These are phyloP conservation scores for Leucozona laternaria DNA, from an alignment of 2,888 invertebrate genomes.

Conservation along the genomic window DNA sequence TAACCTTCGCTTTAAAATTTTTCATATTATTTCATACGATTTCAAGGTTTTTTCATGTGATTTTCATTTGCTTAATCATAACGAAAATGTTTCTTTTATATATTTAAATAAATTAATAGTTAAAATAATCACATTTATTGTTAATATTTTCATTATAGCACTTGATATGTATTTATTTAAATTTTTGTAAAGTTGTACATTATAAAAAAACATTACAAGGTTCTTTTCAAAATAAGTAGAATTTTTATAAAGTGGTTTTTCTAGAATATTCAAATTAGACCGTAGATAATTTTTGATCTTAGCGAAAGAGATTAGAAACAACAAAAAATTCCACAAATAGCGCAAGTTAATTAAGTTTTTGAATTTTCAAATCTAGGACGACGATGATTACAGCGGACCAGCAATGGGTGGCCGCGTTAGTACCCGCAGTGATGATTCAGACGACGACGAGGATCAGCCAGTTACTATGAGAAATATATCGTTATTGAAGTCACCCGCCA, in stretches of 20 bases:
- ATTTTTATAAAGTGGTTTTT: background rate
- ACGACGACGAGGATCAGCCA: conserved; percentile 84
- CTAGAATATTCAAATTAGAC: background rate
- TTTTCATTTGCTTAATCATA: background rate
- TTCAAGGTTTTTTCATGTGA: background rate
- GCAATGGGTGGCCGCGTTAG: conserved; percentile 83
- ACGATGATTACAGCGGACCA: conserved; percentile 83
- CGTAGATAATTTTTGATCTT: background rate
- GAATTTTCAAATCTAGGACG: conserved; percentile 80
- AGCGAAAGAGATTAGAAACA: background rate
- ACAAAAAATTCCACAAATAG: background rate
- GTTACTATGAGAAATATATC: conserved; percentile 82
- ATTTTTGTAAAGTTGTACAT: background rate
- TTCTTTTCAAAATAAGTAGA: background rate
- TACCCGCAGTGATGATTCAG: conserved; percentile 83
- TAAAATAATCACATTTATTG: background rate
- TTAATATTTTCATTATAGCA: background rate
- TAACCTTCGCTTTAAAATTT: background rate
- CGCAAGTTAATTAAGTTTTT: background rate
- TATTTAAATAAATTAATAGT: background rate
- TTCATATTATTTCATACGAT: no score
- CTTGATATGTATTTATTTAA: background rate
- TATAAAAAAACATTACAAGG: background rate
- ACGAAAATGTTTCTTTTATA: no score
- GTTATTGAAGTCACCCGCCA: conserved; percentile 78